Base-by-base conservation (phyloP, 1,140 invertebrate genomes). In the Hydropsyche tenuis region DNA sequence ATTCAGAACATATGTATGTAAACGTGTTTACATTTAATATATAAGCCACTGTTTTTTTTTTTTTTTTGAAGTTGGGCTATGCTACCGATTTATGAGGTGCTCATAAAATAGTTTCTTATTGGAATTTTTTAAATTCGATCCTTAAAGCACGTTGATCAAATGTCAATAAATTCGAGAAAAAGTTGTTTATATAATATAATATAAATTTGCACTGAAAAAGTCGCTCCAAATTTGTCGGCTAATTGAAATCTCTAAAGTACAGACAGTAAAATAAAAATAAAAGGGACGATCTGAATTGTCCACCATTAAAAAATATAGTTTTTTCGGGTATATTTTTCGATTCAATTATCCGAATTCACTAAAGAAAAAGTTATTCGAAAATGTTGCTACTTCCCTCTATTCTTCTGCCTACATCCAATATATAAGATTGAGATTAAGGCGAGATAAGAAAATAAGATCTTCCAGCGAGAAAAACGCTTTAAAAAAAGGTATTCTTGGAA, bases 351-450 rank as follows among this genome's bases (percentile, higher is more conserved):
- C 56, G 22, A 23, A 22, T 25, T 25, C n/a, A 12, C 56, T 25
- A n/a, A 60, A 60, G 25, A 60, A 60, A 60, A 60, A 60, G 23
- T 25, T 22, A 60, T 60, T 60, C 56, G 56, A 23, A 23, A 60
- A 60, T 60, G 23, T 60, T 11, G 12, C 23, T 16, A 14, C 16
- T 9, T 37, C 9, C 30, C 30, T 48, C 14, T 14, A 14, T 48
- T 14, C 45, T 48, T 3, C 30, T 37, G 48, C 16, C 48, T 53
- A 53, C 48, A 53, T 53, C 48, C 48, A 53, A 53, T 53, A 53
- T 53, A 48, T 48, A 53, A 53, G 48, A 53, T 53, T 53, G 48
- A 53, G 48, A 53, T 53, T 53, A 53, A 53, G 48, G 48, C 48
- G 16, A 53, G 48, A 53, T 53, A 53, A 53, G 48, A 53, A 53